These are phyloP conservation scores for Folsomia candida DNA, from an alignment of 2,888 invertebrate species.

Conservation along the genomic window DNA sequence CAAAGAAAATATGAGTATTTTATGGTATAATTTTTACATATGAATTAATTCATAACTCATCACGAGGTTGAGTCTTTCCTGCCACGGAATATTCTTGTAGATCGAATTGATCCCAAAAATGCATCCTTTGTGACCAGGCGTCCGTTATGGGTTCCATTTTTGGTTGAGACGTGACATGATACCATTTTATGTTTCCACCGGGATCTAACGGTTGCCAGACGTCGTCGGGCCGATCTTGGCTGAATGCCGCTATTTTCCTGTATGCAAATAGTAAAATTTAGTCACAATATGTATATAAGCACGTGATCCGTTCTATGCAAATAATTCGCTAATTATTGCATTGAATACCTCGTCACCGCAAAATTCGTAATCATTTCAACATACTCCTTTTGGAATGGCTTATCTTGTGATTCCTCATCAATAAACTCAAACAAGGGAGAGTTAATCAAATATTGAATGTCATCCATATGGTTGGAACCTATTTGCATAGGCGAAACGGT, in stretches of 20 bases:
- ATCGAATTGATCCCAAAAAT: slow-evolving; percentile 35
- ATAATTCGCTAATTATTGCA: too few relatives aligned
- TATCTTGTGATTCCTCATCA: slow-evolving; percentile 18
- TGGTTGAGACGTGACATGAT: slow-evolving; percentile 24
- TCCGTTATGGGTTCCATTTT: slow-evolving; percentile 25
- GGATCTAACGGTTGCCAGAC: slow-evolving; percentile 24
- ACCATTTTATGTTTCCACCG: slow-evolving; percentile 27
- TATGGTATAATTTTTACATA: not conserved
- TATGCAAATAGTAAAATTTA: not conserved
- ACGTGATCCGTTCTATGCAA: too few relatives aligned
- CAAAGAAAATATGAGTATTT: not conserved
- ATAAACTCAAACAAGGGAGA: slow-evolving; percentile 27
- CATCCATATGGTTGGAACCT: slow-evolving; percentile 39
- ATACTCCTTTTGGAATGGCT: slow-evolving; percentile 30
- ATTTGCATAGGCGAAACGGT: too few relatives aligned
- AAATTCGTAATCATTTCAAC: slow-evolving; percentile 26
- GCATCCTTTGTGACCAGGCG: slow-evolving; percentile 19
- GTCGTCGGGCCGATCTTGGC: slow-evolving; percentile 11
- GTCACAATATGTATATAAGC: not conserved
- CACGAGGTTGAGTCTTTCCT: not conserved
- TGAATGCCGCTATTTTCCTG: slow-evolving; percentile 33
- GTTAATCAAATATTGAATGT: slow-evolving; percentile 34
- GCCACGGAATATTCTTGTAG: slow-evolving; percentile 25
- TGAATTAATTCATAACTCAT: slow-evolving; percentile 22
- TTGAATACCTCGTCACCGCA: slow-evolving; percentile 30